Evolutionary conservation across 2,888 invertebrate species (phyloP).

Genomic region (Pseudoips prasinana): DNA sequence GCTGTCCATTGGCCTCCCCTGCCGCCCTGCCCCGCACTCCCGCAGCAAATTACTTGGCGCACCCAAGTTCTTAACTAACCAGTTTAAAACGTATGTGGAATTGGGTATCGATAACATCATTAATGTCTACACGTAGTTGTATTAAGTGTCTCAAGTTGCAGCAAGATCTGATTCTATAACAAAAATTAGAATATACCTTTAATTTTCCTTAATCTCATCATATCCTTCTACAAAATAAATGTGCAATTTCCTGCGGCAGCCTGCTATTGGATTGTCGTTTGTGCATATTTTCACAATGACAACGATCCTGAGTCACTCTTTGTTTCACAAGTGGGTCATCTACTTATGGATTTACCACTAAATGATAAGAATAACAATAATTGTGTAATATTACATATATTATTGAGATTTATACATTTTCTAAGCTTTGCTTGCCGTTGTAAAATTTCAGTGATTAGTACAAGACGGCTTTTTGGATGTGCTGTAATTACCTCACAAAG

Average conservation of each 20-base stretch:
- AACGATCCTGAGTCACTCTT: constrained; percentile 65
- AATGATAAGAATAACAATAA: constrained; percentile 43
- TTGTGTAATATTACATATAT: no score
- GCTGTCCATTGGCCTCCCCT: constrained; percentile 35
- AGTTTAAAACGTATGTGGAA: constrained; percentile 44
- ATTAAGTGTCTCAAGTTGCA: no score
- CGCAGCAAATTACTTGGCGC: constrained; percentile 55
- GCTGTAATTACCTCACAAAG: constrained; percentile 18
- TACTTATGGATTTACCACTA: constrained; percentile 55
- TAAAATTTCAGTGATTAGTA: no score
- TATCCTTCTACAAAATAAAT: no score
- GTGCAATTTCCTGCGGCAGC: no score
- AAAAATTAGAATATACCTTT: no score
- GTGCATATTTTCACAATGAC: constrained; percentile 53
- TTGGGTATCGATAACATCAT: constrained; percentile 36
- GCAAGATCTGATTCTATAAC: no score
- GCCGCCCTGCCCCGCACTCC: constrained; percentile 31
- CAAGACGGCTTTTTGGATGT: no score
- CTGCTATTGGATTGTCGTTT: no score
- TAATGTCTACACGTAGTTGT: constrained; percentile 1
- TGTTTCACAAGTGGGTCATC: constrained; percentile 68
- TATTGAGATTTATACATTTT: no score
- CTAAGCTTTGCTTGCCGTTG: no score
- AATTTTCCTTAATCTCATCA: no score
- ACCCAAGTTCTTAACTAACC: constrained; percentile 53